Conservation (phyloP, 2,113 vertebrate species). For the Tyrannus savana region DNA sequence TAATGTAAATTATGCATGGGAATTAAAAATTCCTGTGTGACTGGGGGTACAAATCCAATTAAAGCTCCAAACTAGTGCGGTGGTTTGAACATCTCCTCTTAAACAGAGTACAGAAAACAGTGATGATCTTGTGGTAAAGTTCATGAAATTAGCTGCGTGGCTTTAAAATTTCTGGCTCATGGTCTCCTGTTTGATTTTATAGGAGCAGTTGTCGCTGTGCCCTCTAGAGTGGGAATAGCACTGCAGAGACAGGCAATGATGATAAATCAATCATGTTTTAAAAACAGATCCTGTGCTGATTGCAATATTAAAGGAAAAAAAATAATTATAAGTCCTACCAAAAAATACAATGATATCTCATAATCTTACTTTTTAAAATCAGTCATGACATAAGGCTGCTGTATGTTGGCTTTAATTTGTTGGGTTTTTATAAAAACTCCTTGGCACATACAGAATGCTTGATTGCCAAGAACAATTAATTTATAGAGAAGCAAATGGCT, state of each 20-base stretch:
- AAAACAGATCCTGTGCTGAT: background rate
- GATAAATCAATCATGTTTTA: background rate
- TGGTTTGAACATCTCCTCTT: background rate
- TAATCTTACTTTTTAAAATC: slow-evolving; percentile 33
- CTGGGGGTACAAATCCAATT: background rate
- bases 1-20: background rate
- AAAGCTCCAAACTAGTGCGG: background rate
- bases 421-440: background rate
- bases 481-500: slow-evolving; percentile 12
- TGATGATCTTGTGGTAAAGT: background rate
- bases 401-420: slow-evolving; percentile 29
- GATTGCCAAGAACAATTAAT: slow-evolving; percentile 62
- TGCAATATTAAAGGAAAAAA: background rate
- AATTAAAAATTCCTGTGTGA: background rate
- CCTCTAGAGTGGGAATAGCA: background rate
- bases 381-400: slow-evolving; percentile 39
- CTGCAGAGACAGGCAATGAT: background rate
- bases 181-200: background rate
- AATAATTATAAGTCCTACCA: background rate
- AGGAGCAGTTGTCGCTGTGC: background rate
- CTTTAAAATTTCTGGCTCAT: background rate
- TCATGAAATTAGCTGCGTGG: background rate
- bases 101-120: background rate
- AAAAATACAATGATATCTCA: background rate
- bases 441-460: slow-evolving; percentile 20